phyloP scores from a whole-genome alignment of 1,140 invertebrate genomes.

The Anoplolepis gracilipes region DNA sequence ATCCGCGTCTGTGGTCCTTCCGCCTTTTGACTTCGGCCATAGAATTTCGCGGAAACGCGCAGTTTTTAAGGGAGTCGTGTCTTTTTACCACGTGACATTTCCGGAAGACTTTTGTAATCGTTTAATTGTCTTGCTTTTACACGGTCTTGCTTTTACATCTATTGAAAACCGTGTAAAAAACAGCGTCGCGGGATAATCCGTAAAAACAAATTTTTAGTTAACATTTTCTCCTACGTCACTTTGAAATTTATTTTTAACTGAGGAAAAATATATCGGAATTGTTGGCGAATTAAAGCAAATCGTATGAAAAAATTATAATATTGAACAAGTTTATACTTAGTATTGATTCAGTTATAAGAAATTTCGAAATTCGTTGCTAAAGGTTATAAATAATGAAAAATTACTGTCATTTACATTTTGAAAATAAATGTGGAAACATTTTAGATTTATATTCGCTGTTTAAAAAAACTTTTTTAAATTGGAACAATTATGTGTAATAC shows the following conservation, averaged over 20 bases:
- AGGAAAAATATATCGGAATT: not conserved
- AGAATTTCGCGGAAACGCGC: not conserved
- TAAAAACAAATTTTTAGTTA: not conserved
- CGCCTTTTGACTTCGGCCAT: conserved; percentile 46
- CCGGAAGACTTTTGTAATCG: conserved; percentile 30
- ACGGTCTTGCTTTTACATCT: too few relatives aligned
- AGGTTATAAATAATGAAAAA: not conserved
- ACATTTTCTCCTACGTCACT: not conserved
- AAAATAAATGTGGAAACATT: not conserved
- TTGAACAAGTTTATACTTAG: not conserved
- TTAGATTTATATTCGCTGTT: not conserved
- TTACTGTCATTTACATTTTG: not conserved
- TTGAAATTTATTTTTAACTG: not conserved
- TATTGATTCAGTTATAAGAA: not conserved
- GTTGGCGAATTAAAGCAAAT: not conserved
- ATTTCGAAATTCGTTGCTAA: not conserved
- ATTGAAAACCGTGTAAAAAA: conserved; percentile 8
- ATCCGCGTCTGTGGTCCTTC: conserved; percentile 45
- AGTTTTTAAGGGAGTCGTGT: conserved; percentile 9
- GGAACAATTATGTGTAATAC: not conserved
- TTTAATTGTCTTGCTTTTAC: conserved; percentile 47
- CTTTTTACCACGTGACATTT: conserved; percentile 36
- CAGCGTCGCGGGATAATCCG: not conserved
- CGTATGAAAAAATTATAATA: not conserved
- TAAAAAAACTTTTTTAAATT: not conserved